Percentiles rank a stretch among this genome's conserved stretches.
Conservation (phyloP, 2,888 invertebrate species). For the Cecidostiba fungosa region DNA sequence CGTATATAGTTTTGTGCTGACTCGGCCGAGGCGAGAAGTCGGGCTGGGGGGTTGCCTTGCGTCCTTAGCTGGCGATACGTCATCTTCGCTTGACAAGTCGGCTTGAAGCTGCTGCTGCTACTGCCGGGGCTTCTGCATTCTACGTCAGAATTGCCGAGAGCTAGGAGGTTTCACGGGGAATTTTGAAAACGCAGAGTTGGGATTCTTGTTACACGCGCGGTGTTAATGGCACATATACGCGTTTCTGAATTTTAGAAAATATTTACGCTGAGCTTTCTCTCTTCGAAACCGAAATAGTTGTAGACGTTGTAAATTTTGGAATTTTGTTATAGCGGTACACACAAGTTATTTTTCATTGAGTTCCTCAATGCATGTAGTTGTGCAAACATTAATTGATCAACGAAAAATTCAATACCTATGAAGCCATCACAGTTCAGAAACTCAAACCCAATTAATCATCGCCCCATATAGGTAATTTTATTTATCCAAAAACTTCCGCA, state of each 20-base stretch:
- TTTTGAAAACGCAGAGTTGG: background rate
- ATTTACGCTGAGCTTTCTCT: background rate
- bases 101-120: conserved; percentile 71
- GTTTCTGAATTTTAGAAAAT: background rate
- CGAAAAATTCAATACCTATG: background rate
- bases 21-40: conserved; percentile 26
- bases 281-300: background rate
- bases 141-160: conserved; percentile 22
- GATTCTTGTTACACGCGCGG: background rate
- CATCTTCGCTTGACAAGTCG: conserved; percentile 74
- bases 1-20: conserved; percentile 50
- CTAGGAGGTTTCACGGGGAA: background rate
- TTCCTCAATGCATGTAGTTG: no score
- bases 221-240: background rate
- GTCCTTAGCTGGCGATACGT: conserved; percentile 74
- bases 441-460: background rate
- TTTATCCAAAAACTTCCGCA: conserved; percentile 37
- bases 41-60: conserved; percentile 35
- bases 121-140: conserved; percentile 70
- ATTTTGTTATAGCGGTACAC: no score
- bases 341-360: no score
- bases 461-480: conserved; percentile 15
- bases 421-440: background rate
- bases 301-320: background rate
- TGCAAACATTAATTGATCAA: background rate